phyloP scores from a whole-genome alignment of 2,888 invertebrate genomes.

The Aproaerema taeniolella region DNA sequence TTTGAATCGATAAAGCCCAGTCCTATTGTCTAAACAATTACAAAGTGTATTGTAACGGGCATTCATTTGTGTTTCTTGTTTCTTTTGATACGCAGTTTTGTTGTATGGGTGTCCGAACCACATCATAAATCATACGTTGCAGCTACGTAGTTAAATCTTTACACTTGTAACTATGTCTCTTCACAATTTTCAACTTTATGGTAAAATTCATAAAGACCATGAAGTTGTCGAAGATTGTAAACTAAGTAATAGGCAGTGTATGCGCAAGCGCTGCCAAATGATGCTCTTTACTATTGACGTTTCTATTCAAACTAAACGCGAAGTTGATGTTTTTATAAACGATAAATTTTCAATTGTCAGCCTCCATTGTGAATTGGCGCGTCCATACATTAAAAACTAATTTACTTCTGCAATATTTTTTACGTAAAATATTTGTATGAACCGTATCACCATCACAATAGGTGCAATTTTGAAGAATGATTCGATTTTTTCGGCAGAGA shows the following conservation, averaged over 20 bases:
- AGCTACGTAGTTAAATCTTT: constrained; percentile 30
- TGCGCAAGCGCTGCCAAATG: constrained; percentile 46
- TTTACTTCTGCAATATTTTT: background rate
- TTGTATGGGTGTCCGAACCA: constrained; percentile 67
- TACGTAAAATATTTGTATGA: too few relatives aligned
- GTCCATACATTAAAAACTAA: constrained; percentile 24
- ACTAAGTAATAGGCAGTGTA: constrained; percentile 19
- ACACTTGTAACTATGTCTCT: constrained; percentile 16
- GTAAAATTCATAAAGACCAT: constrained; percentile 14
- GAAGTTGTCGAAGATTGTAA: background rate
- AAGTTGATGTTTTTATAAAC: constrained; percentile 62
- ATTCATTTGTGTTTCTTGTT: constrained; percentile 72
- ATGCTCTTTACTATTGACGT: constrained; percentile 57
- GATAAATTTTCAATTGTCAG: constrained; percentile 60
- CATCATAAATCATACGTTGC: constrained; percentile 70
- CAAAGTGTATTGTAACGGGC: constrained; percentile 63
- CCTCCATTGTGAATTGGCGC: constrained; percentile 46
- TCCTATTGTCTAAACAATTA: constrained; percentile 74
- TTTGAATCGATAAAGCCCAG: constrained; percentile 25
- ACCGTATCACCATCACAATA: too few relatives aligned
- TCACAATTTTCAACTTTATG: constrained; percentile 32
- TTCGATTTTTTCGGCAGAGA: too few relatives aligned
- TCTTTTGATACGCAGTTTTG: constrained; percentile 67
- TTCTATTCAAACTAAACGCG: constrained; percentile 50
- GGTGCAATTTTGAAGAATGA: too few relatives aligned